Evolutionary conservation across 2,888 invertebrate species (phyloP), one percentile per base, ranked within the genome.

Genomic region (Callosobruchus maculatus): DNA sequence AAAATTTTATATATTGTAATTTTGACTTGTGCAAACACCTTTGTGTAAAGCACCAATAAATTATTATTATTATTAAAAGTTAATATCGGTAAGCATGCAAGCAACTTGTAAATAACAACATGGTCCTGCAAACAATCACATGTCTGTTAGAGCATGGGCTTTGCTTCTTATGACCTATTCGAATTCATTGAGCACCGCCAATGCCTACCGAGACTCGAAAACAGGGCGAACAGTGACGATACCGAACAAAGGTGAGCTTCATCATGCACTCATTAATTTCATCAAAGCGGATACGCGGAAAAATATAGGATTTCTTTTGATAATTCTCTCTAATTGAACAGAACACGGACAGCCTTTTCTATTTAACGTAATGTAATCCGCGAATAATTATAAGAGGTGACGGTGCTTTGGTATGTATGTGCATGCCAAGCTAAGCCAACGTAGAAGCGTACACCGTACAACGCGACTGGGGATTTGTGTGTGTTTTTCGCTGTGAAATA

Each of bases 211-310:
- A n/a, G n/a, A n/a, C n/a, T n/a, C n/a, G n/a, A n/a, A n/a, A n/a
- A n/a, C n/a, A n/a, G n/a, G n/a, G n/a, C n/a, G n/a, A n/a, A n/a
- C n/a, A n/a, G n/a, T n/a, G n/a, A n/a, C n/a, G n/a, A n/a, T n/a
- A n/a, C n/a, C 72, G 76, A 77, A 80, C 79, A 80, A 78, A 78
- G 76, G 73, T 76, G 70, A 74, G 75, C 77, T 77, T 78, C 75
- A 75, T 78, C 75, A 76, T 78, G 74, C 66, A 66, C 76, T 80
- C 79, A 78, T 78, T 78, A 80, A 75, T 76, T 78, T 76, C 73
- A 74, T 77, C 76, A 77, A 71, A 73, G 73, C 68, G 21, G 30
- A 71, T 67, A 75, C 76, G 69, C 49, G 71, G 31, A 74, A 72
- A 75, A 70, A 73, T 74, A 75, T 72, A 73, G 74, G 68, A 71